Evolutionary conservation across 2,888 invertebrate genomes (phyloP).

Genomic region (Troides oblongomaculatus): DNA sequence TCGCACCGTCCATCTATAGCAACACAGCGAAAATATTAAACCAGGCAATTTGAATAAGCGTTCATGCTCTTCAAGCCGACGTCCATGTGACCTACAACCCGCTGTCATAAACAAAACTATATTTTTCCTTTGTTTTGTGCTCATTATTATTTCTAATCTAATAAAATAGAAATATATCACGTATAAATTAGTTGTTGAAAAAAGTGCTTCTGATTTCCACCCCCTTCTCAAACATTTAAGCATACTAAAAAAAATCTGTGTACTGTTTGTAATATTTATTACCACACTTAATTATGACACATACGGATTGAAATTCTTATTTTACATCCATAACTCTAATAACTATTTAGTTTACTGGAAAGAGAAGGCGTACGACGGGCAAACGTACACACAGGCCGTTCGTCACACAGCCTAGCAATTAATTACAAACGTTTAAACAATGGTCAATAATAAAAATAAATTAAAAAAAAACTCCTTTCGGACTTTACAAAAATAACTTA

Average conservation of each 20-base stretch:
- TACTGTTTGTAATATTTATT: conserved; percentile 53
- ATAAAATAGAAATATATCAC: too few relatives aligned
- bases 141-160: too few relatives aligned
- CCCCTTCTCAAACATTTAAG: too few relatives aligned
- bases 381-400: conserved; percentile 29
- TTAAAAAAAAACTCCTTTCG: neutral
- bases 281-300: conserved; percentile 75
- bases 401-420: conserved; percentile 37
- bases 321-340: conserved; percentile 59
- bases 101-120: too few relatives aligned
- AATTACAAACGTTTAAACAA: conserved; percentile 17
- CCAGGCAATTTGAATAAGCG: too few relatives aligned
- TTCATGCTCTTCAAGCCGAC: too few relatives aligned
- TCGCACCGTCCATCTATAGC: too few relatives aligned
- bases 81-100: too few relatives aligned
- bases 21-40: too few relatives aligned
- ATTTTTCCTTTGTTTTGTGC: too few relatives aligned
- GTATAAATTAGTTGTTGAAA: too few relatives aligned
- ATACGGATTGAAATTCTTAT: conserved; percentile 66
- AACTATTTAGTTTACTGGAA: conserved; percentile 49
- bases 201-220: too few relatives aligned
- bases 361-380: conserved; percentile 45
- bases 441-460: conserved; percentile 19
- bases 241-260: neutral
- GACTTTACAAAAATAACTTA: neutral